These are phyloP conservation scores for Drosophila eugracilis DNA, from an alignment of 1,140 invertebrate species.

Conservation along the genomic window DNA sequence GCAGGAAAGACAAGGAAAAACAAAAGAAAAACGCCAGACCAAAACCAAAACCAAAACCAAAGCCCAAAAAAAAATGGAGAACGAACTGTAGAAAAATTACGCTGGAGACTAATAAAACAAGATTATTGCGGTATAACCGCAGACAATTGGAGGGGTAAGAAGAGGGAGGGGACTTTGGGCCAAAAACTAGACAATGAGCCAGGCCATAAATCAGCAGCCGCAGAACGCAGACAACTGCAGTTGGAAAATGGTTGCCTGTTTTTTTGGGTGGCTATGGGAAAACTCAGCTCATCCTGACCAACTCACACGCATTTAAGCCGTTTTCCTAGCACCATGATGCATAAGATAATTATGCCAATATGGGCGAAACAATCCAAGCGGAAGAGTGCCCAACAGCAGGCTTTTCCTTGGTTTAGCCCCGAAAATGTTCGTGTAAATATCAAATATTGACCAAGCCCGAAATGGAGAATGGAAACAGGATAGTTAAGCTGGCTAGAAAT, in stretches of 20 bases:
- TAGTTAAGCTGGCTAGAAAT: conserved; percentile 22
- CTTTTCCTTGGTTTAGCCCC: conserved; percentile 5
- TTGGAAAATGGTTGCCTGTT: conserved; percentile 4
- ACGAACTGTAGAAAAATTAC: conserved; percentile 70
- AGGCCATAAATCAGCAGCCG: conserved; percentile 62
- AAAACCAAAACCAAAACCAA: conserved; percentile 22
- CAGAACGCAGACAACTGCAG: conserved; percentile 50
- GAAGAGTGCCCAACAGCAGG: conserved; percentile 7
- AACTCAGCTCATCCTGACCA: not conserved
- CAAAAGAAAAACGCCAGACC: conserved; percentile 18
- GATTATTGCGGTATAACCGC: conserved; percentile 73
- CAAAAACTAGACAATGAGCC: conserved; percentile 62
- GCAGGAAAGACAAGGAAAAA: conserved; percentile 10
- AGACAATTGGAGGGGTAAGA: conserved; percentile 37
- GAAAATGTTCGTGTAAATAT: conserved; percentile 38
- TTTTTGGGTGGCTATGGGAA: not conserved
- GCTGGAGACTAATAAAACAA: conserved; percentile 76
- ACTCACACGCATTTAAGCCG: conserved; percentile 37
- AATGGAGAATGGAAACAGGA: not conserved
- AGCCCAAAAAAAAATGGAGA: conserved; percentile 33
- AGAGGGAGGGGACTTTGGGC: not conserved
- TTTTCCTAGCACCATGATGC: conserved; percentile 27
- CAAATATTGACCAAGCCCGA: conserved; percentile 41
- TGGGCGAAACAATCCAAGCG: conserved; percentile 22
- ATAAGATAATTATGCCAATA: conserved; percentile 49